These are phyloP conservation scores for Dryadula phaetusa DNA, from an alignment of 2,888 invertebrate genomes.

Conservation along the genomic window DNA sequence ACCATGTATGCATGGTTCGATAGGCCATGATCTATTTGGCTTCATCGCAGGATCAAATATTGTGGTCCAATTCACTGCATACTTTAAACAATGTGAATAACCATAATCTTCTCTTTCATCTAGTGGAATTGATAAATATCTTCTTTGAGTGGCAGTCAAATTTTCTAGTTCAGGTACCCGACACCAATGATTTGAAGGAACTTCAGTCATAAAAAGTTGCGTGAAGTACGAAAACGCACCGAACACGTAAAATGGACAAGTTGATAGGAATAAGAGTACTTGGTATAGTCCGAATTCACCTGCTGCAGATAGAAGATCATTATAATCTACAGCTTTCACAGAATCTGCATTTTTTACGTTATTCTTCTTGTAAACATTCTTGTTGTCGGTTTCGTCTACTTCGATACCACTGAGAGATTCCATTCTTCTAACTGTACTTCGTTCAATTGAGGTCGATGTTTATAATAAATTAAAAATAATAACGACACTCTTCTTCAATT, in stretches of 20 bases:
- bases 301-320: slow-evolving; percentile 59
- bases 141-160: slow-evolving; percentile 57
- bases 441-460: background rate
- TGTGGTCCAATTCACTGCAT: slow-evolving; percentile 64
- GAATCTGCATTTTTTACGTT: slow-evolving; percentile 47
- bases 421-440: slow-evolving; percentile 8
- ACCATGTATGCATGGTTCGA: slow-evolving; percentile 58
- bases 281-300: slow-evolving; percentile 68
- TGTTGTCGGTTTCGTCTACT: background rate
- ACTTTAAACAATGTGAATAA: slow-evolving; percentile 62
- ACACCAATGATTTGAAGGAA: slow-evolving; percentile 68
- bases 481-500: background rate
- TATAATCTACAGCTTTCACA: slow-evolving; percentile 49
- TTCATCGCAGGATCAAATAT: slow-evolving; percentile 51
- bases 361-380: background rate
- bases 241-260: slow-evolving; percentile 64
- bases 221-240: slow-evolving; percentile 63
- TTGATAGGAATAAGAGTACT: slow-evolving; percentile 57
- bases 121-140: slow-evolving; percentile 58
- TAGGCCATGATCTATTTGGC: slow-evolving; percentile 56
- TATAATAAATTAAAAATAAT: slow-evolving; percentile 9
- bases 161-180: slow-evolving; percentile 65
- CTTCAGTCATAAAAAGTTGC: slow-evolving; percentile 67
- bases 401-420: slow-evolving; percentile 3
- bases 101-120: slow-evolving; percentile 56